Evolutionary conservation across 2,888 invertebrate species (phyloP), one percentile per base, ranked within the genome.

Genomic region (Acanthacorydalis orientalis): DNA sequence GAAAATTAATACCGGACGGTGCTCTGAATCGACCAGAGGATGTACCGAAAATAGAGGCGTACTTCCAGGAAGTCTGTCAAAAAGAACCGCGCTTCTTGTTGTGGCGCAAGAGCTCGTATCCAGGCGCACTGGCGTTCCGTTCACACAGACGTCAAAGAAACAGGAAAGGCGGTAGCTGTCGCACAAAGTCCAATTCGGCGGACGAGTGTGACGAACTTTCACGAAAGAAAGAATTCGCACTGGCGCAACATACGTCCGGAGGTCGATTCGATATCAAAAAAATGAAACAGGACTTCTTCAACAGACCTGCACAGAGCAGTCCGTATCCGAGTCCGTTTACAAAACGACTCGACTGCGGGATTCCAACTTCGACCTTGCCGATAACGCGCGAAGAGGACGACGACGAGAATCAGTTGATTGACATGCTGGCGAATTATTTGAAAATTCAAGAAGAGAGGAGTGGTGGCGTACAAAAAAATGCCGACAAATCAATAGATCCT

Each of bases 101-200:
- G 1, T 88, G 87, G 86, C 72, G 87, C 50, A 87, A 87, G 63
- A 77, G 82, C 48, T 86, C 86, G 0, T 87, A 84, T 62, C 87
- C 87, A 0, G 83, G 83, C 1, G 80, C 81, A 11, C 60, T 82
- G 39, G 67, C 69, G 0, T 69, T 74, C 44, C 63, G 71, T 2
- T 70, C 77, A 9, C 72, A 74, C 51, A 69, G 74, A 49, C 69
- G 75, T 48, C 68, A 71, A 31, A 68, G 73, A 60, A 69, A 72
- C 53, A 65, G 74, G 11, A 76, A 79, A 53, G 79, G 80, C 0
- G 81, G 82, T 9, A 81, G 81, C 49, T 80, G 78, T 54, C 68
- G 82, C 6, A 72, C 75, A 4, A 74, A 73, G 53, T 76, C 78
- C 7, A 74, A 74, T 46, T 81, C 82, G 0, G 75, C 78, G 1